These are phyloP conservation scores for Hirtodrosophila histrioides DNA, from an alignment of 2,888 invertebrate species.

Conservation along the genomic window DNA sequence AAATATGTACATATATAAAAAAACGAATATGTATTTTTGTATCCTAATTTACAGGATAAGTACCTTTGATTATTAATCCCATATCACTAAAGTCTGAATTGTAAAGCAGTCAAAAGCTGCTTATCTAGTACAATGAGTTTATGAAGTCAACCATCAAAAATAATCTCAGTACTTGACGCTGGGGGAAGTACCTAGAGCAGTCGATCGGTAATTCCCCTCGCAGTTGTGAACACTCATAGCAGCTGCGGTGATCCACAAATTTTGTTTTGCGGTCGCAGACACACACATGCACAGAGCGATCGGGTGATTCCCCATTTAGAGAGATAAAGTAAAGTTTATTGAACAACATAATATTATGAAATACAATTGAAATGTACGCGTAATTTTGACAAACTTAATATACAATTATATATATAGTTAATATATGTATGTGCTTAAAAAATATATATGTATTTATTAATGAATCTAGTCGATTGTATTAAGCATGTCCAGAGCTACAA, in stretches of 20 bases:
- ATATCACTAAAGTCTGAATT: no score
- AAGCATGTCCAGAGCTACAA: constrained; percentile 55
- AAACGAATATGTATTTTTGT: no score
- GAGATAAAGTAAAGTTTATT: constrained; percentile 30
- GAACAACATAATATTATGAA: constrained; percentile 1
- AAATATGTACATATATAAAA: no score
- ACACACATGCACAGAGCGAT: not conserved
- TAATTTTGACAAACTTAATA: constrained; percentile 2
- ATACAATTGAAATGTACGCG: constrained; percentile 2
- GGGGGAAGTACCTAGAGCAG: constrained; percentile 35
- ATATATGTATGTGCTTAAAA: not conserved
- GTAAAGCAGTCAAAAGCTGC: no score
- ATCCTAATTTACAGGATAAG: no score
- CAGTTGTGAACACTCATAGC: not conserved
- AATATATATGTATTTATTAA: not conserved
- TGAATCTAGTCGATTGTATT: constrained; percentile 16
- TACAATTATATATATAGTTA: not conserved
- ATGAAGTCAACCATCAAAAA: no score
- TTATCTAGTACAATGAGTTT: no score
- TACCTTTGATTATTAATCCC: no score
- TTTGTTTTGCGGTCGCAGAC: not conserved
- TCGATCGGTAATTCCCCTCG: constrained; percentile 33
- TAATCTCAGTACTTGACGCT: not conserved
- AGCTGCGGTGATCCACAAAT: constrained; percentile 23
- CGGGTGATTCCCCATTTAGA: constrained; percentile 22